These are phyloP conservation scores for Athripsodes cinereus DNA, from an alignment of 2,888 invertebrate species.

Conservation along the genomic window DNA sequence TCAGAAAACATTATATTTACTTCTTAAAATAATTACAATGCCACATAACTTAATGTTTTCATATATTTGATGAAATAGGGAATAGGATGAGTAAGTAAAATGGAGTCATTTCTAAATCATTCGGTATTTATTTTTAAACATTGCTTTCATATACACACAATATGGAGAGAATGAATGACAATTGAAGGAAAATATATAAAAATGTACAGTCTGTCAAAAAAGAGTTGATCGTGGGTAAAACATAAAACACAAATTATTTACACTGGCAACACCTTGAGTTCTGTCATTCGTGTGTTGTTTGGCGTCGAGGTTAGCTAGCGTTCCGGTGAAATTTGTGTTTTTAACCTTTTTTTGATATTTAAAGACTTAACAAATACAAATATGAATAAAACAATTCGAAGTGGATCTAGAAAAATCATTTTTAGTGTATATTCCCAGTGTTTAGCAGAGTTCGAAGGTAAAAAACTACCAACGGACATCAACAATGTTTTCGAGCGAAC, in stretches of 20 bases:
- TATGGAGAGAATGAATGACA: too few species aligned
- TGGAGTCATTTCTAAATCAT: too few species aligned
- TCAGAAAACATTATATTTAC: too few species aligned
- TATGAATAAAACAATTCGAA: neutral
- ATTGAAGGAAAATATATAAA: too few species aligned
- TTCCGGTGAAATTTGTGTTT: neutral
- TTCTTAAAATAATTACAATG: too few species aligned
- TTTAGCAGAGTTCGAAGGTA: neutral
- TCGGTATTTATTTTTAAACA: too few species aligned
- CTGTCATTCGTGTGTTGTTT: conserved; percentile 1
- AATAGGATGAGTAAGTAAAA: too few species aligned
- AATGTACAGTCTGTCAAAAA: too few species aligned
- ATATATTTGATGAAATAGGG: too few species aligned
- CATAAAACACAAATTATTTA: neutral
- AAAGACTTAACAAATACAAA: neutral
- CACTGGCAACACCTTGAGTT: neutral
- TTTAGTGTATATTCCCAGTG: neutral
- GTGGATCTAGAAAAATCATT: neutral
- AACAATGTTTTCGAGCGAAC: neutral
- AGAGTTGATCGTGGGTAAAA: neutral
- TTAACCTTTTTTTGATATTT: neutral
- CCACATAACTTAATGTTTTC: too few species aligned
- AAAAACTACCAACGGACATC: neutral
- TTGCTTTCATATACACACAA: too few species aligned
- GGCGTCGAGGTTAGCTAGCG: neutral